Evolutionary conservation across 1,140 invertebrate species (phyloP), one percentile per base, ranked within the genome.

Genomic region (Caerostris darwini): DNA sequence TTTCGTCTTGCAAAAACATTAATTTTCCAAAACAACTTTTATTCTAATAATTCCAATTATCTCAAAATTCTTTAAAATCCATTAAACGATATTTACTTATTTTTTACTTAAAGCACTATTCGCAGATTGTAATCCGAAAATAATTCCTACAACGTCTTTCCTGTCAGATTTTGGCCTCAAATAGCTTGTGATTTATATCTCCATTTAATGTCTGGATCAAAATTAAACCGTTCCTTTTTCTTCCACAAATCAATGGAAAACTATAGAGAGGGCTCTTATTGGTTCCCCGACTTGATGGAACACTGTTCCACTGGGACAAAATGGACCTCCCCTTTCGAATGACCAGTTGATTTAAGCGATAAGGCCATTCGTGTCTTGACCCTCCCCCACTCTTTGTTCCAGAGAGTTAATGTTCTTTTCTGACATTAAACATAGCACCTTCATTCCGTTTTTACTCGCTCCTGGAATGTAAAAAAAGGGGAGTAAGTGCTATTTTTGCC

Each of bases 341-440:
- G 82, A 54, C 81, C 71, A 59, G 90, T 92, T 83, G 90, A 92
- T 92, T 85, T 92, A 85, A 92, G 57, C 82, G 81, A 92, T 85
- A 92, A 67, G 61, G 50, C 56, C 81, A 34, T 87, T 34, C 54
- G n/a, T 61, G 67, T 71, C 54, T 85, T 58, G 54, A 56, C 54
- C 82, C 82, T 57, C 54, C 83, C 83, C 19, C 83, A 8, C 8
- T 59, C 83, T 85, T 85, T 85, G 83, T 85, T 85, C 57, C 7
- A 54, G 17, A 17, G 54, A 85, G 54, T 85, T 85, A 85, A 85
- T 85, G 82, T 56, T 85, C 57, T 57, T 85, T 34, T 58, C 82
- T 58, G 57, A 57, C 82, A 85, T 85, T 85, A 85, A 85, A 85
- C 82, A 85, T 58, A 17, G 17, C 54, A 85, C 82, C 54, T 77